Evolutionary conservation across 2,113 vertebrate species (phyloP), one percentile per base, ranked within the genome.

Genomic region (Coreoperca whiteheadi): DNA sequence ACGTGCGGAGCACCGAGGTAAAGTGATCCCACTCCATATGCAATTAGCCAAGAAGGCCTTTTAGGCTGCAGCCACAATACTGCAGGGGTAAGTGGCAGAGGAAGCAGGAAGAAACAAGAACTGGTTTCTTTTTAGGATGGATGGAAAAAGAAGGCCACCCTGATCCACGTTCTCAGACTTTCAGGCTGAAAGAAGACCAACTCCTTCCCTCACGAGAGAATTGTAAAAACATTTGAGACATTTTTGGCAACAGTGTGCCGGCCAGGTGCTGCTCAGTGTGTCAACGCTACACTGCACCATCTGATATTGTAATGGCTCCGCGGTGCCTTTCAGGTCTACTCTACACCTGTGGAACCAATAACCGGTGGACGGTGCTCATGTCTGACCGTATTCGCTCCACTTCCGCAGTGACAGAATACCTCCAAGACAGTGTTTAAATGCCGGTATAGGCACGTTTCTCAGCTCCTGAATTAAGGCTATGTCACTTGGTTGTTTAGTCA

Each of bases 21-120:
- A 94, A 91, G 86, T 91, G 93, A 95, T 94, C 91, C 79, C 34
- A 32, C 82, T 85, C 83, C 70, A 83, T 86, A 81, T 90, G 88
- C 88, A 93, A 94, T 91, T 91, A 94, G 87, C 46, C 82, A 80
- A 87, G 86, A 68, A 89, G 92, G 87, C 67, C 78, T 88, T 84
- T 85, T 28, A 91, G 80, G 43, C 46, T 28, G 71, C 59, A 28
- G 76, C 75, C 82, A 90, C 83, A 84, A 80, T 50, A 66, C 80
- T 41, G 57, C 11, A 46, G 28, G 63, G 74, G 86, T 70, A 77
- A 71, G 71, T 46, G 64, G 59, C 20, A 60, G 30, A 57, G 56
- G 25, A 59, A 25, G 20, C 14, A 54, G 28, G 30, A 56, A 11
- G 63, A 71, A 68, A 86, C 46, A 14, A 60, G 1, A 64, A 77